A percentile compares a stretch with the other conserved stretches of the same genome.
Evolutionary conservation across 2,113 vertebrate genomes (phyloP).

Genomic region (Rhinolophus sinicus): DNA sequence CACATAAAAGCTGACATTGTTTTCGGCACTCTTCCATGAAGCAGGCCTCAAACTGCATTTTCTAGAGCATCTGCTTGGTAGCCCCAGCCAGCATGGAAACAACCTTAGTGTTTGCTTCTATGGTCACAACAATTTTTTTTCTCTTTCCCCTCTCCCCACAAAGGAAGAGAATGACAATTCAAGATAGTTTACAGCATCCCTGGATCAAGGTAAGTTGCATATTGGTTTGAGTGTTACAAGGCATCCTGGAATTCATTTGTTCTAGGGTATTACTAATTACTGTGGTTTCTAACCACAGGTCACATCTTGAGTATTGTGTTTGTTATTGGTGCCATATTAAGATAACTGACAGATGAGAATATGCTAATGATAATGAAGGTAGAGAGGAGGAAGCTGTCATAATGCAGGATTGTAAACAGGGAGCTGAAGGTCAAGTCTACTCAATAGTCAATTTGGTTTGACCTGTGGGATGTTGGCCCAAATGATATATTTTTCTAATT

Average conservation of each 20-base stretch:
- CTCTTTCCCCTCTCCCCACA: background rate
- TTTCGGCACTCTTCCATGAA: background rate
- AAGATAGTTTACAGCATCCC: constrained; percentile 96
- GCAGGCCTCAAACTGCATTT: background rate
- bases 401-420: background rate
- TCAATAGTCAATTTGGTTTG: background rate
- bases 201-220: constrained; percentile 95
- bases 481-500: background rate
- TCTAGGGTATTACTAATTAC: background rate
- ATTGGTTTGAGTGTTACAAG: background rate
- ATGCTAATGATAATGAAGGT: background rate
- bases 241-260: background rate
- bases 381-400: background rate
- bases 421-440: background rate
- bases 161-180: constrained; percentile 98
- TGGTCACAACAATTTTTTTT: constrained; percentile 9
- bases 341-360: background rate
- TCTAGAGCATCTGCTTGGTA: background rate
- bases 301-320: background rate
- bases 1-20: fast-evolving
- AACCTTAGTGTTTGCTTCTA: background rate
- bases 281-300: background rate
- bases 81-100: background rate
- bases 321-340: background rate
- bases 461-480: background rate